A percentile compares a stretch with the other conserved stretches of the same genome.
phyloP scores from a whole-genome alignment of 2,113 vertebrate genomes.

The Proterorhinus semilunaris region DNA sequence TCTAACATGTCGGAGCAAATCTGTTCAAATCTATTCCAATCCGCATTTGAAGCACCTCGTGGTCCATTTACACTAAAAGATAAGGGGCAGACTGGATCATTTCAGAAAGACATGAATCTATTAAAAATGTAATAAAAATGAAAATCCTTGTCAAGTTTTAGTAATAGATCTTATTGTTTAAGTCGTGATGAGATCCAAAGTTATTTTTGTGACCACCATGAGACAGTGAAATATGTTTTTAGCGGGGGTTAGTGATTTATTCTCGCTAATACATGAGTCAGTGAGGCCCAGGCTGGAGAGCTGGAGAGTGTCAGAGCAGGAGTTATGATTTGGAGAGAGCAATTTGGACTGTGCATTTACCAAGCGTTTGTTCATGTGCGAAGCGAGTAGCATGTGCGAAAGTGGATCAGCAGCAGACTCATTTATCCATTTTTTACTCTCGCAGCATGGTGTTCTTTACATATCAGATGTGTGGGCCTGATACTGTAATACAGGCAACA shows the following conservation, averaged over 20 bases:
- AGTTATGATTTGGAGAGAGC: background rate
- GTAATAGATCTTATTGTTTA: background rate
- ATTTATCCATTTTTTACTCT: too few relatives aligned
- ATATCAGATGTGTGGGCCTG: too few relatives aligned
- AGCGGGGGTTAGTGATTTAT: background rate
- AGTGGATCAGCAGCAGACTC: too few relatives aligned
- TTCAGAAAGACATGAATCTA: background rate
- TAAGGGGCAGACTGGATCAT: background rate
- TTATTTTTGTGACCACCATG: constrained; percentile 2
- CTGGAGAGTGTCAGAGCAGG: background rate
- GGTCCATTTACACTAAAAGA: background rate
- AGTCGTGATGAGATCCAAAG: background rate
- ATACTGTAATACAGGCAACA: too few relatives aligned
- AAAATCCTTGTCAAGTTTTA: constrained; percentile 1
- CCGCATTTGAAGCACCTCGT: background rate
- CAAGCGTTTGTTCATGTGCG: too few relatives aligned
- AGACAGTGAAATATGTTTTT: background rate
- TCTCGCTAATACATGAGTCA: background rate
- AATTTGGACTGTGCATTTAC: background rate
- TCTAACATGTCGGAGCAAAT: background rate
- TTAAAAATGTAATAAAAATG: background rate
- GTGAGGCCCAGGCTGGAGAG: background rate
- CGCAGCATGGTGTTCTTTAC: too few relatives aligned
- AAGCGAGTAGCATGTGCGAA: too few relatives aligned
- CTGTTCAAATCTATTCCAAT: background rate